Base-by-base conservation (phyloP, 2,797 vertebrate genomes). In the Leptodactylus fallax region DNA sequence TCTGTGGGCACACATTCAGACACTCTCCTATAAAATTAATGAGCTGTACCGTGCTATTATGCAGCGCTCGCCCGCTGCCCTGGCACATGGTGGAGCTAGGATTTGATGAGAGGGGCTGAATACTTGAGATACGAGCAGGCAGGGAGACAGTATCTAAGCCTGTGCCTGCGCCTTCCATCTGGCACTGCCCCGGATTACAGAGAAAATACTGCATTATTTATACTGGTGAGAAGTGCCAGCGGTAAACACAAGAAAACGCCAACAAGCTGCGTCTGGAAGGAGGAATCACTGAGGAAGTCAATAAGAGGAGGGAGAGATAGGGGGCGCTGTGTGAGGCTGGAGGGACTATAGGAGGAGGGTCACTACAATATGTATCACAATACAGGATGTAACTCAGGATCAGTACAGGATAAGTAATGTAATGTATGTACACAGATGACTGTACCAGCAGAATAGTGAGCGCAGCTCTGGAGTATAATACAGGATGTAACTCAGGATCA, bases 181-280 rank as follows among this genome's bases (percentile, higher is more conserved):
- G 81, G 17, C 47, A 67, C 55, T 23, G 27, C 63, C 49, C 25
- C 2, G 56, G 45, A 72, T 47, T n/a, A 85, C n/a, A 78, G 3
- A 25, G 53, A 87, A 51, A 63, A 45, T 25, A 25, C 83, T 85
- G 77, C 53, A 88, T 85, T 81, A 81, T 88, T 88, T 74, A 85
- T 80, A 85, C n/a, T 21, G 56, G 19, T 60, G 76, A 58, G 23
- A 45, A 56, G 61, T 63, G 58, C 69, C 58, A 53, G 58, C 0
- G 27, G 47, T 83, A 87, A 77, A 74, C 86, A 83, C 7, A 25
- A 51, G 25, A 56, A 61, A 55, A 79, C 60, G 61, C 25, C 71
- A 53, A 36, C 25, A 16, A 79, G 36, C 45, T 56, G 45, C n/a
- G 69, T n/a, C 58, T 16, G 36, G 21, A 51, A 19, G 58, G 9